Evolutionary conservation across 2,888 invertebrate species (phyloP), one percentile per base, ranked within the genome.

Genomic region (Ophioninae sp.): DNA sequence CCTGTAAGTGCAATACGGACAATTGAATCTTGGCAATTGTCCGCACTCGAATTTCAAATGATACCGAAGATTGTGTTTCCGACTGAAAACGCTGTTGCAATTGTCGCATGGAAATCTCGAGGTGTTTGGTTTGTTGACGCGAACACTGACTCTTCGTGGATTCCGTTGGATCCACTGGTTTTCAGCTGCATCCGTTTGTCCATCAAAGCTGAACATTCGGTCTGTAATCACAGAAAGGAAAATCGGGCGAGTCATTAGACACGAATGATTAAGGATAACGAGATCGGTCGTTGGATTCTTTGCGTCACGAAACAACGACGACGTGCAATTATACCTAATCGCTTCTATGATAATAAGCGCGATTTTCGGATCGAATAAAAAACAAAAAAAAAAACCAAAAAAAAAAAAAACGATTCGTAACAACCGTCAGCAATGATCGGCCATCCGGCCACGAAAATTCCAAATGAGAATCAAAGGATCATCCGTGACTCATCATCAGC

Each of bases 1-100:
- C n/a, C 90, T 88, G 81, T 93, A 91, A 41, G 87, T 85, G 79
- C 93, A 93, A 72, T 92, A 91, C 0, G 92, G 93, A 86, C 93
- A 93, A 73, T 90, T 90, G 85, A 93, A 93, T 67, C 91, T 89
- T 0, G 92, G 92, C 73, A 88, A 85, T 81, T 91, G 90, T 8
- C 93, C 93, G 81, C 93, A 93, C 83, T 91, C 91, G 84, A 91
- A 92, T 85, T 91, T 91, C 20, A 91, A 86, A 30, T 92, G 92
- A 85, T 91, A 90, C 79, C 90, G 91, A 61, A 91, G 87, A 88
- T 92, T 92, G 87, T 91, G 91, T 80, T 89, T 90, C 39, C 91
- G 88, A 23, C 90, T 91, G 85, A 92, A 92, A 20, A 88, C 88
- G 78, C 90, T 91, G 74, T 88, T 88, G 84, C 92, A 92, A 83